phyloP scores from a whole-genome alignment of 2,888 invertebrate genomes.

The Seira musarum region DNA sequence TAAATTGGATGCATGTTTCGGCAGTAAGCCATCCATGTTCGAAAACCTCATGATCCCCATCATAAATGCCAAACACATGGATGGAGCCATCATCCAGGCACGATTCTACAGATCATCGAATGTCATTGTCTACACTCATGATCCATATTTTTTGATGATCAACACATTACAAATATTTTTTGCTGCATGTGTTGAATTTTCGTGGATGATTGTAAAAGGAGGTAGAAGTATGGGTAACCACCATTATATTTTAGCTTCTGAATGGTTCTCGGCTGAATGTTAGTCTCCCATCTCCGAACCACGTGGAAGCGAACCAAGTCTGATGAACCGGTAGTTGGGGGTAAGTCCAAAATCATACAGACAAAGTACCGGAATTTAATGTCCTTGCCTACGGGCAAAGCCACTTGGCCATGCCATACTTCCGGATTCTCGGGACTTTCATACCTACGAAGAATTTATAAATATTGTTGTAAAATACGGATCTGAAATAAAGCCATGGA shows the following conservation, averaged over 20 bases:
- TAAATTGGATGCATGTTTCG: conserved; percentile 88
- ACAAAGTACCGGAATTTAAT: conserved; percentile 81
- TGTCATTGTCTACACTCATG: conserved; percentile 38
- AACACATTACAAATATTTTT: conserved; percentile 24
- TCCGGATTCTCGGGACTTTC: conserved; percentile 68
- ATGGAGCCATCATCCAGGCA: conserved; percentile 62
- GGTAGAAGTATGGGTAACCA: conserved; percentile 27
- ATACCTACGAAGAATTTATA: no score
- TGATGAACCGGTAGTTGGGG: conserved; percentile 70
- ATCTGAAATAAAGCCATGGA: no score
- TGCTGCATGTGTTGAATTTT: conserved; percentile 22
- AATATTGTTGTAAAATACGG: no score
- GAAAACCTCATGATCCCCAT: conserved; percentile 74
- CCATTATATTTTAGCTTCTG: conserved; percentile 37
- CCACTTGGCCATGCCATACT: conserved; percentile 79
- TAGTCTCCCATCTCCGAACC: conserved; percentile 87
- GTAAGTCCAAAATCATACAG: conserved; percentile 78
- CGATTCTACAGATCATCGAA: conserved; percentile 41
- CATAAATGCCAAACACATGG: conserved; percentile 78
- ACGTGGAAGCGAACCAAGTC: conserved; percentile 73
- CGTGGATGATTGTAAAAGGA: conserved; percentile 9
- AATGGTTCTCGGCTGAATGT: conserved; percentile 80
- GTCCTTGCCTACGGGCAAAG: conserved; percentile 79
- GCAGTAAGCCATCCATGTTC: conserved; percentile 89
- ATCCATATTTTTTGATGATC: conserved; percentile 33